These are phyloP conservation scores for Leptopilina clavipes DNA, from an alignment of 1,140 invertebrate species.

Conservation along the genomic window DNA sequence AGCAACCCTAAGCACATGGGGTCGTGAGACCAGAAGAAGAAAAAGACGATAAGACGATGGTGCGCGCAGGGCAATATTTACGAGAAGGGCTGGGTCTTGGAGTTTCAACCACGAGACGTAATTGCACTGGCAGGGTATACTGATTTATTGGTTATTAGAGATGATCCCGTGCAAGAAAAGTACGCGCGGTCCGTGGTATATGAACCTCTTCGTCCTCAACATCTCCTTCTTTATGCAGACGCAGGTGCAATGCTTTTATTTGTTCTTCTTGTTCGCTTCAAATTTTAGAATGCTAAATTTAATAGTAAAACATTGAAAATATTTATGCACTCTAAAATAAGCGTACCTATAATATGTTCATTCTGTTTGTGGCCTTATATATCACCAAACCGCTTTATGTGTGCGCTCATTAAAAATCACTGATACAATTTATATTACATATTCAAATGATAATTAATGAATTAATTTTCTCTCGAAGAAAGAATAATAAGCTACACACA, in stretches of 20 bases:
- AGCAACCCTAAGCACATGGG: constrained; percentile 40
- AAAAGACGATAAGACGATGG: constrained; percentile 49
- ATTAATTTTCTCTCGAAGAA: too few relatives aligned
- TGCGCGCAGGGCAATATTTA: constrained; percentile 66
- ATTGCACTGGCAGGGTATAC: constrained; percentile 67
- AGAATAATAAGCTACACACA: too few relatives aligned
- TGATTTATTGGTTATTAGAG: constrained; percentile 73
- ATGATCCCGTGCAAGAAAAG: constrained; percentile 64
- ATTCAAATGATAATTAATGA: too few relatives aligned
- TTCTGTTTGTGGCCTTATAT: too few relatives aligned
- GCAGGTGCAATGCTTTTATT: constrained; percentile 6
- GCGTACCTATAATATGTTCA: too few relatives aligned
- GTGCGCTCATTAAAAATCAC: too few relatives aligned
- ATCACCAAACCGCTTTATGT: too few relatives aligned
- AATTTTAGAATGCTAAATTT: background rate
- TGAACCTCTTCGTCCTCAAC: constrained; percentile 48
- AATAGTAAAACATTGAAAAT: background rate
- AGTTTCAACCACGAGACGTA: constrained; percentile 61
- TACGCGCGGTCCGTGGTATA: constrained; percentile 57
- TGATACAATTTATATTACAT: too few relatives aligned
- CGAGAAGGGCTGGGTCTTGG: constrained; percentile 67
- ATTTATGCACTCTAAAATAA: too few relatives aligned
- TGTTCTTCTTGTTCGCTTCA: background rate
- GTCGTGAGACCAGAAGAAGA: constrained; percentile 60
- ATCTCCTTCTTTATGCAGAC: background rate